Percentiles rank a stretch among this genome's conserved stretches.
These are phyloP conservation scores for Mamestra brassicae DNA, from an alignment of 2,888 invertebrate species.

Conservation along the genomic window DNA sequence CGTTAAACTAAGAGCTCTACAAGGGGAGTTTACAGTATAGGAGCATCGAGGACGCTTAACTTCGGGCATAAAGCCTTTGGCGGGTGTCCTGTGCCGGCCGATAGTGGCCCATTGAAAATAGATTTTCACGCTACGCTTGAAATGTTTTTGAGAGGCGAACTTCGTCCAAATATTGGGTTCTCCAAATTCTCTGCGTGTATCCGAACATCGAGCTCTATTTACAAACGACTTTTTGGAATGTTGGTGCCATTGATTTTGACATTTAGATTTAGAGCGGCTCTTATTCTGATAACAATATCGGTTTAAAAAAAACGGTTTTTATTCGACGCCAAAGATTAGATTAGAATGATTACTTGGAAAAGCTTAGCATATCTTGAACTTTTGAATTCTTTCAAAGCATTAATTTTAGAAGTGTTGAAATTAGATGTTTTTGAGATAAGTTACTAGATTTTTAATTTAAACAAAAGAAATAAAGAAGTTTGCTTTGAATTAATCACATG, in stretches of 20 bases:
- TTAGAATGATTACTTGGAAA: slow-evolving; percentile 27
- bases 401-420: slow-evolving; percentile 41
- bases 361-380: slow-evolving; percentile 16
- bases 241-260: slow-evolving; percentile 37
- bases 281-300: slow-evolving; percentile 3
- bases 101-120: slow-evolving; percentile 90
- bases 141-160: slow-evolving; percentile 82
- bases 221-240: slow-evolving; percentile 49
- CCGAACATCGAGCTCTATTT: slow-evolving; percentile 63
- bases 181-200: slow-evolving; percentile 67
- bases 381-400: slow-evolving; percentile 11
- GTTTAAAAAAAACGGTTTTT: slow-evolving; percentile 30
- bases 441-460: slow-evolving; percentile 22
- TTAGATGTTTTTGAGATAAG: slow-evolving; percentile 20
- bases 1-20: slow-evolving; percentile 82
- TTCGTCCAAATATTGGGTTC: slow-evolving; percentile 84
- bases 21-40: slow-evolving; percentile 82
- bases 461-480: slow-evolving; percentile 10
- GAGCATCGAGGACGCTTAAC: slow-evolving; percentile 85
- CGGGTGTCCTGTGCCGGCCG: slow-evolving; percentile 86
- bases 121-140: slow-evolving; percentile 89
- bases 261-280: slow-evolving; percentile 27
- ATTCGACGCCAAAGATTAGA: slow-evolving; percentile 8
- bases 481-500: slow-evolving; percentile 33
- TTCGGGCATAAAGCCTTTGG: slow-evolving; percentile 87